Evolutionary conservation across 1,140 invertebrate genomes (phyloP).

Genomic region (Vollenhovia emeryi): DNA sequence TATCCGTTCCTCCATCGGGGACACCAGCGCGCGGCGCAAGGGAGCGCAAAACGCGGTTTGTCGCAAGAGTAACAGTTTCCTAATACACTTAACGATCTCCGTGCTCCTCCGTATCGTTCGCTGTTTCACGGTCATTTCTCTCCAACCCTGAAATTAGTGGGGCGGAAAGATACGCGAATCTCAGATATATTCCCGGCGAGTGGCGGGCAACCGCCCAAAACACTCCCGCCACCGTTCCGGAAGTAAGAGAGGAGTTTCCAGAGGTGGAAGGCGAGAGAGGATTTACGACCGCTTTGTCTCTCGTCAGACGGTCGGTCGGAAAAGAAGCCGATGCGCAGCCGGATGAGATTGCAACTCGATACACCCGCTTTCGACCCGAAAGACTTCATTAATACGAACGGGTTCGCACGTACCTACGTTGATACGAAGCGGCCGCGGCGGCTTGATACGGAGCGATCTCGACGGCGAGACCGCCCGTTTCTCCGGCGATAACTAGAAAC

Average conservation of each 20-base stretch:
- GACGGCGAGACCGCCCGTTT: not conserved
- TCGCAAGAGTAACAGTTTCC: slow-evolving; percentile 66
- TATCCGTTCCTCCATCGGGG: not conserved
- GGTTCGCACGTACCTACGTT: slow-evolving; percentile 50
- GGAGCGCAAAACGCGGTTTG: slow-evolving; percentile 38
- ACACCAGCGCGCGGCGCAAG: not conserved
- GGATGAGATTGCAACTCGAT: slow-evolving; percentile 59
- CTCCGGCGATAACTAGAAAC: slow-evolving; percentile 47
- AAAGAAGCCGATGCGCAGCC: slow-evolving; percentile 48
- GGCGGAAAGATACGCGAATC: slow-evolving; percentile 77
- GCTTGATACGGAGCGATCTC: slow-evolving; percentile 18
- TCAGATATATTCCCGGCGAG: slow-evolving; percentile 73
- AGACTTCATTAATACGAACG: slow-evolving; percentile 54
- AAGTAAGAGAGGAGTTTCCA: slow-evolving; percentile 32
- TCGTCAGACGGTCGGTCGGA: slow-evolving; percentile 70
- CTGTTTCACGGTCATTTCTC: slow-evolving; percentile 76
- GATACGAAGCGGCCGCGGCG: not conserved
- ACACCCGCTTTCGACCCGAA: slow-evolving; percentile 41
- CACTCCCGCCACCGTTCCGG: slow-evolving; percentile 62
- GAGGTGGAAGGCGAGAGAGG: slow-evolving; percentile 44
- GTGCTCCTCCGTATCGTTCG: slow-evolving; percentile 63
- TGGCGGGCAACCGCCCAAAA: slow-evolving; percentile 74
- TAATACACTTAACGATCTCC: slow-evolving; percentile 74
- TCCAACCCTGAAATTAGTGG: slow-evolving; percentile 70
- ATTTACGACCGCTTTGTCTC: slow-evolving; percentile 80